Conservation (phyloP, 2,113 vertebrate genomes). For the Charadrius vociferus region DNA sequence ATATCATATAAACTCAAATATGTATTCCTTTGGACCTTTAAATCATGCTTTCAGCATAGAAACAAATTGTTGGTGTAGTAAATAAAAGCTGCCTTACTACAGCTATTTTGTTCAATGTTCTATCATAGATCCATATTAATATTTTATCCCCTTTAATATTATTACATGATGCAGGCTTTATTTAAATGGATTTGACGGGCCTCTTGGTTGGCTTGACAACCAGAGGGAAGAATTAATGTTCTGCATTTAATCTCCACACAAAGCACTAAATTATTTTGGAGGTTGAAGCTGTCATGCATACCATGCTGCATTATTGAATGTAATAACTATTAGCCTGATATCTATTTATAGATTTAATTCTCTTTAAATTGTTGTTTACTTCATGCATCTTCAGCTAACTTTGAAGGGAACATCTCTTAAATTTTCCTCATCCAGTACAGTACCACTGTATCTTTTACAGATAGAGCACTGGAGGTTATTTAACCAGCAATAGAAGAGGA, state of each 20-base stretch:
- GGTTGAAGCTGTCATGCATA: constrained; percentile 75
- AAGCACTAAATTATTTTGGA: constrained; percentile 81
- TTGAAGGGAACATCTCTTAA: not conserved
- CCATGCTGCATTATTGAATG: constrained; percentile 76
- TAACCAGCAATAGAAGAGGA: no score
- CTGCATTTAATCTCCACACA: constrained; percentile 80
- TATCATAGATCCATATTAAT: constrained; percentile 68
- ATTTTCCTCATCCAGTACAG: no score
- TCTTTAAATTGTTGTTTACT: constrained; percentile 68
- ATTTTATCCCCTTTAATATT: constrained; percentile 81
- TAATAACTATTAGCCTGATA: constrained; percentile 74
- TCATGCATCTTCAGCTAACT: constrained; percentile 61
- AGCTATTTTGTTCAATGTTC: constrained; percentile 67
- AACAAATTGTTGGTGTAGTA: constrained; percentile 60
- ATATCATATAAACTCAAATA: not conserved
- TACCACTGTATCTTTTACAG: no score
- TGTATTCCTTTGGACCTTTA: constrained; percentile 46
- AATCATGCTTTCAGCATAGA: constrained; percentile 61
- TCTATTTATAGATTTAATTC: constrained; percentile 65
- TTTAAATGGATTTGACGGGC: constrained; percentile 80
- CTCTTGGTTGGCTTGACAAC: constrained; percentile 81
- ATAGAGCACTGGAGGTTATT: no score
- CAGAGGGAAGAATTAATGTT: constrained; percentile 81
- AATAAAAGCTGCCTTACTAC: not conserved
- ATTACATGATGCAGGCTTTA: constrained; percentile 80